Evolutionary conservation across 1,140 invertebrate species (phyloP), one percentile per base, ranked within the genome.

Genomic region (Drosophila varians): DNA sequence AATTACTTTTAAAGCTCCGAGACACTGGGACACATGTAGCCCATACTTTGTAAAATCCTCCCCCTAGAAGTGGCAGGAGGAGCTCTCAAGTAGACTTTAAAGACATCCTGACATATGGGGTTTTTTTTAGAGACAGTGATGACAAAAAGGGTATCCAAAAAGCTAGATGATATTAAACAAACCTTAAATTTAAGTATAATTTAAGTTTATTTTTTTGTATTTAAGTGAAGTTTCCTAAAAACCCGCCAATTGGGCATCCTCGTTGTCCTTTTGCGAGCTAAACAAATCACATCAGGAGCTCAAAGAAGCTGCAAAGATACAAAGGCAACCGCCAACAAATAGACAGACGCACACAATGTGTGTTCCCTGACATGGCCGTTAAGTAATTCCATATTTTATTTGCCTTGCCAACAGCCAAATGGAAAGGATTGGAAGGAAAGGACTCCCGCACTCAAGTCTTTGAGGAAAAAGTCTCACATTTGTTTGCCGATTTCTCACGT

Each of bases 321-420:
- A 86, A 86, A 87, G 64, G 54, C 60, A 84, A 66, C 65, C 71
- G 56, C 77, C 77, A 72, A 52, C 77, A 82, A 77, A 82, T 82
- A 82, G 77, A 80, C 61, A 65, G 61, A 49, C 77, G 53, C 43
- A 72, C 45, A 51, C 51, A 69, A 14, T 45, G 55, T 55, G 34
- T 62, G 51, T 43, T 40, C 57, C 49, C 64, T 74, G 60, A 60
- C 53, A 61, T 56, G 47, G 65, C 82, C 60, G 77, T 70, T 86
- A 88, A 86, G 82, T 86, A 86, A 87, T 86, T 87, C 83, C 82
- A 86, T 86, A 86, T 86, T 86, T 86, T 86, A 87, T 86, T 88
- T 74, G 72, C 76, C 46, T 65, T 62, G 40, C 31, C 56, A 58
- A 77, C 16, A 58, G 34, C 40, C 57, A 42, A 42, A 38, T 31